Base-by-base conservation (phyloP, 2,888 invertebrate genomes). In the Acronicta aceris region DNA sequence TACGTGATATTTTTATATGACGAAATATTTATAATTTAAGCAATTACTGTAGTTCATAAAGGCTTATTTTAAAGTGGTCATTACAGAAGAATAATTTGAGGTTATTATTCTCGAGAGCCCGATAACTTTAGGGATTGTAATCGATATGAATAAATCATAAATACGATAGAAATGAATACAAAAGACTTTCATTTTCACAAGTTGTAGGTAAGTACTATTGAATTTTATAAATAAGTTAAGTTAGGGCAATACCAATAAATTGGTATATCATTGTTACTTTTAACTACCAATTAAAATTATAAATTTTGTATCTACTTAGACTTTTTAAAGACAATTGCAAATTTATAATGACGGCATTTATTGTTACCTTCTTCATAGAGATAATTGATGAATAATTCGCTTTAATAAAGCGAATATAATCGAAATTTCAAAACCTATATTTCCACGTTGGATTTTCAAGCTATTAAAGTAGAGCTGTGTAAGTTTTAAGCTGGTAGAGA, bases 401-500 rank as follows among this genome's bases (percentile, higher is more conserved):
- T n/a, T 48, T 42, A 13, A 43, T 56, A 60, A 30, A 30, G 13
- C 17, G 15, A 45, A 46, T 58, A 43, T 50, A 53, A 33, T 65
- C 17, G 16, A 65, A 52, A 33, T 59, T 57, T 53, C 16, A 61
- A 17, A 59, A 55, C 43, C 61, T 21, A 21, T 21, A 4, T 59
- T 64, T 59, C 52, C 30, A 62, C 52, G 54, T 65, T 21, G 21
- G 21, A 21, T 21, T 21, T 3, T 59, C 63, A 63, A 71, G 58
- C 68, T 69, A 64, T 71, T 69, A 63, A 70, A 63, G 62, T 60
- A 63, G 41, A 67, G 57, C 47, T 58, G 54, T 77, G 62, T 65
- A 67, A 72, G 66, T 70, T 63, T 74, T 74, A 76, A 72, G 64
- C 55, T 53, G 50, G 58, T 62, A 57, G 61, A 46, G 63, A 63